Evolutionary conservation across 2,797 vertebrate genomes (phyloP).

Genomic region (Austrolebias charrua): DNA sequence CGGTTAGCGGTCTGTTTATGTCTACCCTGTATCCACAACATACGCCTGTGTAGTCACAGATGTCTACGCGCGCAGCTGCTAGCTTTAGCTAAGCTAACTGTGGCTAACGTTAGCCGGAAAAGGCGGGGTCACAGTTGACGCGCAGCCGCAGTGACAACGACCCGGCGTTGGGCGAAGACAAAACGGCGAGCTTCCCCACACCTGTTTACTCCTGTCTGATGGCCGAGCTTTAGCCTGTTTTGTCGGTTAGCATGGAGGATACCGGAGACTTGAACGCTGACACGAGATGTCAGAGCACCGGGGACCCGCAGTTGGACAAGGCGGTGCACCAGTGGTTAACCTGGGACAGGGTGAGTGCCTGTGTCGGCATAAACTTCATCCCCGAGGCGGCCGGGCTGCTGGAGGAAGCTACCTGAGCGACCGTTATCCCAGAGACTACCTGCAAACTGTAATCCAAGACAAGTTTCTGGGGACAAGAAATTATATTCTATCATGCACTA

Average conservation of each 20-base stretch:
- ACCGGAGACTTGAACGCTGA: constrained; percentile 84
- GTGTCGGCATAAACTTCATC: too few species aligned
- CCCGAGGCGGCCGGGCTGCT: too few species aligned
- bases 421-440: not conserved
- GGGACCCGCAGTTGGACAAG: constrained; percentile 84
- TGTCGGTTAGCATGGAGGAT: constrained; percentile 63
- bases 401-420: not conserved
- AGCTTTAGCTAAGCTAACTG: not conserved
- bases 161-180: not conserved
- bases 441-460: too few species aligned
- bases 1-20: too few species aligned
- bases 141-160: not conserved
- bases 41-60: too few species aligned
- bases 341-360: constrained; percentile 86
- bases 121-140: not conserved
- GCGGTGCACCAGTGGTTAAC: constrained; percentile 84
- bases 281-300: constrained; percentile 71
- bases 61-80: too few species aligned
- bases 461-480: too few species aligned
- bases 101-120: not conserved
- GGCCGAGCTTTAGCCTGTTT: not conserved
- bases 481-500: too few species aligned
- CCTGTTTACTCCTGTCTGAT: not conserved
- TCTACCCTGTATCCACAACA: too few species aligned
- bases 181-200: not conserved